phyloP scores from a whole-genome alignment of 2,888 invertebrate genomes.

The Hermodice carunculata region DNA sequence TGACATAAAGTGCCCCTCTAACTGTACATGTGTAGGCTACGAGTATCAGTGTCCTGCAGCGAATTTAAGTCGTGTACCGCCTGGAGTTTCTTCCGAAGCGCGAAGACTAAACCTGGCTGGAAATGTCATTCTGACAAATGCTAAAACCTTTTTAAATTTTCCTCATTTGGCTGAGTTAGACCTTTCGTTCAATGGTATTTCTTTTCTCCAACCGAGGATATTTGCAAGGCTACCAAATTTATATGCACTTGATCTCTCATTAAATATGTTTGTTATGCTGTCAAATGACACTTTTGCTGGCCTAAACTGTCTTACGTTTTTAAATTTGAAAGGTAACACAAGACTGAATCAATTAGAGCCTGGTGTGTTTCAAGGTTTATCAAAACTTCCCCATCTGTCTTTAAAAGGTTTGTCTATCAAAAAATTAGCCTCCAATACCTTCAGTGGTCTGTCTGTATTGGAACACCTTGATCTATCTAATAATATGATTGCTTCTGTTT shows the following conservation, averaged over 20 bases:
- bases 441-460: background rate
- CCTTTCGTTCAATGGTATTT: background rate
- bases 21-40: constrained; percentile 4
- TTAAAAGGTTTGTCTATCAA: background rate
- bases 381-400: too few relatives aligned
- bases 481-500: background rate
- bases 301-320: background rate
- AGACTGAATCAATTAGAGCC: background rate
- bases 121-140: background rate
- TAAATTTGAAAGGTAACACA: constrained; percentile 4
- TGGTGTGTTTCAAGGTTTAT: constrained; percentile 1
- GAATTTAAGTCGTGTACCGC: background rate
- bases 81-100: background rate
- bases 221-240: constrained; percentile 5
- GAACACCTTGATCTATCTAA: constrained; percentile 6
- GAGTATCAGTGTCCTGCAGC: background rate
- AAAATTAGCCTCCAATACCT: background rate
- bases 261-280: background rate
- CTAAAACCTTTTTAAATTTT: background rate
- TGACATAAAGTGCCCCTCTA: constrained; percentile 1
- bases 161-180: background rate
- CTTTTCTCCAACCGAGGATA: background rate
- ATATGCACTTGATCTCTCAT: constrained; percentile 8
- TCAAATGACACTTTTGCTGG: constrained; percentile 1
- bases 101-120: constrained; percentile 8